These are phyloP conservation scores for Pontoporia blainvillei DNA, from an alignment of 2,113 vertebrate species.

Conservation along the genomic window DNA sequence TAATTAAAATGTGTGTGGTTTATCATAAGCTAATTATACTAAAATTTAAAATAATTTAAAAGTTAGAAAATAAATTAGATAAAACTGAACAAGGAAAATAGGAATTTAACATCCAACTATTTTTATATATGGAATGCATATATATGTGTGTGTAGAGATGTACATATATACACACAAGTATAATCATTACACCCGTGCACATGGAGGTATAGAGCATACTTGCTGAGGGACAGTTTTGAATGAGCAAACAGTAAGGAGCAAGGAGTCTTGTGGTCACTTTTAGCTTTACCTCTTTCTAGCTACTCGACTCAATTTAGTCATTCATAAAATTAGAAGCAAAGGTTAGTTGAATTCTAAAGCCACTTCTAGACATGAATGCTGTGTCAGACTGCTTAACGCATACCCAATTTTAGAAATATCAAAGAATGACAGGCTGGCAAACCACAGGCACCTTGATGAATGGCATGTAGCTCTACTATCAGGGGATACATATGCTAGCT, in stretches of 20 bases:
- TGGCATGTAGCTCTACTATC: not conserved
- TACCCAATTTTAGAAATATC: not conserved
- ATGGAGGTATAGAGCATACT: not conserved
- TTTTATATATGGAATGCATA: too few species aligned
- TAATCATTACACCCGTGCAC: rapidly evolving
- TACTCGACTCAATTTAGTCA: not conserved
- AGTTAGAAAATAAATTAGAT: not conserved
- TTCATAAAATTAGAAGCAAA: not conserved
- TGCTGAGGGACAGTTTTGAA: not conserved
- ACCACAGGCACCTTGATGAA: not conserved
- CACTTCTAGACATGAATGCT: not conserved
- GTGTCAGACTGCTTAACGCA: not conserved
- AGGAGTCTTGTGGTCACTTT: not conserved
- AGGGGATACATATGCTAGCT: not conserved
- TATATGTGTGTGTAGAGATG: not conserved
- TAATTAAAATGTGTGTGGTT: not conserved
- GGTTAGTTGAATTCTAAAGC: not conserved
- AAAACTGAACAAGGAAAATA: not conserved
- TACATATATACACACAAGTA: not conserved
- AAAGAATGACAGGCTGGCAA: not conserved
- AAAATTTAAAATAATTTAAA: not conserved
- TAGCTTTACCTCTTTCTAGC: not conserved
- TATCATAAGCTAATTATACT: not conserved
- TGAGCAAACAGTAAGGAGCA: not conserved
- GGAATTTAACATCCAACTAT: not conserved